Base-by-base conservation (phyloP, 2,888 invertebrate species). In the Leistus spinibarbis region DNA sequence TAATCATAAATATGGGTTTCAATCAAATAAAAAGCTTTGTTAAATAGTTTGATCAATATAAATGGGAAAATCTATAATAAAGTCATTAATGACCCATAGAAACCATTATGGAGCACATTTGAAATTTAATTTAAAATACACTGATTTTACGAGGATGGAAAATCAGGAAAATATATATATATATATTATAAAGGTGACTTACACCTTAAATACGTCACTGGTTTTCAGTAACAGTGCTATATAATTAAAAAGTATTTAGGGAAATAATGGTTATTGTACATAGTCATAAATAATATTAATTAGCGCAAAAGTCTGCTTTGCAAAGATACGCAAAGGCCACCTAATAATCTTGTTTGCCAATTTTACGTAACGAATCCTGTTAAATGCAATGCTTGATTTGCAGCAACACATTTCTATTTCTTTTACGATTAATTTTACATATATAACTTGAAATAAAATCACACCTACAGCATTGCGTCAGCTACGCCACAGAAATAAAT, bases 341-440 rank as follows among this genome's bases (percentile, higher is more conserved):
- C 60, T 60, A 60, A 60, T 69, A 69, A 66, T 66, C 66, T 40
- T 17, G 53, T 69, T 69, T 69, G 69, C 57, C 22, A 69, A 60
- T 69, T 66, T 57, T 69, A 60, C 60, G 69, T 69, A 69, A 69
- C 60, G 40, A 69, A 60, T 13, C 23, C 20, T 22, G 17, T 60
- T 9, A 10, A 60, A 60, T 19, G 60, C 7, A 19, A 10, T 10
- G 9, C 40, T 40, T 1, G 7, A 40, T 40, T 40, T 40, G 40
- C 40, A 40, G 40, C 7, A 40, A 40, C 40, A 40, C 40, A 40
- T 5, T 4, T 1, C 1, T 7, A 4, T 3, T 1, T 7, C 13
- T 2, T 40, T 40, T 10, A 40, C 7, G 40, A 40, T 40, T 40
- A 5, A 67, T 10, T 22, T 16, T 54, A 13, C 19, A 67, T 40